Evolutionary conservation across 2,888 invertebrate genomes (phyloP).

Genomic region (Dolichomitus sp.): DNA sequence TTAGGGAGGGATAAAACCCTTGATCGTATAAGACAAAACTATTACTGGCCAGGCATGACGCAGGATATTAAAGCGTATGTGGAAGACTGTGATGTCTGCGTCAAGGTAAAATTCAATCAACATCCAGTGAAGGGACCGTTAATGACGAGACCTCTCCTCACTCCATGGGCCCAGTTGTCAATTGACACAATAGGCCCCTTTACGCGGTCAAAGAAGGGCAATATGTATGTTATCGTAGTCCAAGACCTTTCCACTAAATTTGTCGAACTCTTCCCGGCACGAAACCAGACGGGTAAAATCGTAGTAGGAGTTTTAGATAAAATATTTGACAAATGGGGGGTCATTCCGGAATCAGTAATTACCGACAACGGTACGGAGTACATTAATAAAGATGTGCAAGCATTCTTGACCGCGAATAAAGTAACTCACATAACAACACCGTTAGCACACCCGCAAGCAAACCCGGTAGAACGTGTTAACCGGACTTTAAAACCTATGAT

Average conservation of each 20-base stretch:
- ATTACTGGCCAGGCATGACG: not conserved
- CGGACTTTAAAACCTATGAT: not conserved
- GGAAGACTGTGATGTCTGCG: not conserved
- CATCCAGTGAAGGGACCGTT: constrained; percentile 21
- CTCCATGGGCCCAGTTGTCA: constrained; percentile 52
- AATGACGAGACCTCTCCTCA: constrained; percentile 25
- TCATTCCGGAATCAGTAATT: constrained; percentile 10
- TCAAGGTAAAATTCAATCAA: constrained; percentile 48
- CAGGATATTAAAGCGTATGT: constrained; percentile 1
- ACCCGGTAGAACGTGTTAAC: not conserved
- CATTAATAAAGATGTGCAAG: constrained; percentile 33
- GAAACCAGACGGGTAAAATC: not conserved
- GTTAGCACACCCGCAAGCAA: no score
- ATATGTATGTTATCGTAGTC: constrained; percentile 41
- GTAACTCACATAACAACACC: not conserved
- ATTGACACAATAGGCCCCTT: constrained; percentile 38
- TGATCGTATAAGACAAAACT: not conserved
- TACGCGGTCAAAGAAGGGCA: constrained; percentile 41
- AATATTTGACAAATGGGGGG: not conserved
- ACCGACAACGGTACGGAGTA: constrained; percentile 37
- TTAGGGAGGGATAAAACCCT: not conserved
- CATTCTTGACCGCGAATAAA: constrained; percentile 1
- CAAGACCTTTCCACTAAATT: constrained; percentile 45
- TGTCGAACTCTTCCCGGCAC: constrained; percentile 35
- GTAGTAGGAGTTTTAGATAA: not conserved